A percentile compares a stretch with the other conserved stretches of the same genome.
Conservation (phyloP, 2,888 invertebrate species). For the Aporophyla nigra region DNA sequence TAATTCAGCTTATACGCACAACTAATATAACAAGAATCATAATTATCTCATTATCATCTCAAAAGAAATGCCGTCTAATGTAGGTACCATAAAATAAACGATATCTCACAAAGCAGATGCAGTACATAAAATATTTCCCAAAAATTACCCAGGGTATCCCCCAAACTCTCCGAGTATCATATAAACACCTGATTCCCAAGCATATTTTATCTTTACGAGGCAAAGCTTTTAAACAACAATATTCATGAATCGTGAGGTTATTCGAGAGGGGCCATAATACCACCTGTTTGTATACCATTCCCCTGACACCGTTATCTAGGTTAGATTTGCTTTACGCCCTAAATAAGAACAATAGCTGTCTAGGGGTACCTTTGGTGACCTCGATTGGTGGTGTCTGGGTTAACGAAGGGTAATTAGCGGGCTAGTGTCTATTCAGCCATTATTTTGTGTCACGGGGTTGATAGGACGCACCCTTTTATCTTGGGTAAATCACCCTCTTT, state of each 20-base stretch:
- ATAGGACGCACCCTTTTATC: conserved; percentile 18
- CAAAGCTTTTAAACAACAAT: conserved; percentile 55
- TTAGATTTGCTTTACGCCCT: conserved; percentile 52
- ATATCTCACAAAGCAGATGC: conserved; percentile 1
- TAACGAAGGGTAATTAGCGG: conserved; percentile 53
- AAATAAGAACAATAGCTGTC: conserved; percentile 62
- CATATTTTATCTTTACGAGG: conserved; percentile 49
- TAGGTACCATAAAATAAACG: neutral
- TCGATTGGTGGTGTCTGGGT: conserved; percentile 48
- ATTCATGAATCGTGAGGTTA: conserved; percentile 33
- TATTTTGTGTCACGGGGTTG: conserved; percentile 25
- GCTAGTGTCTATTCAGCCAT: conserved; percentile 35
- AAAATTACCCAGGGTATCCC: conserved; percentile 8
- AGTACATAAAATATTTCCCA: neutral
- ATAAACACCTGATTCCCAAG: conserved; percentile 21
- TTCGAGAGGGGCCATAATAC: conserved; percentile 5
- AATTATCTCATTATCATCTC: neutral
- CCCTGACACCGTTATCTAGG: conserved; percentile 53
- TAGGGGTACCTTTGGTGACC: conserved; percentile 51
- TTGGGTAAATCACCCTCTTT: neutral
- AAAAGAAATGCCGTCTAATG: neutral
- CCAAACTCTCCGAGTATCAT: conserved; percentile 5
- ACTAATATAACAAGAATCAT: neutral
- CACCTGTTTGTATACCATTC: conserved; percentile 40
- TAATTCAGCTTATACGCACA: neutral